Conservation (phyloP, 2,797 vertebrate species). For the Gallirallus australis region DNA sequence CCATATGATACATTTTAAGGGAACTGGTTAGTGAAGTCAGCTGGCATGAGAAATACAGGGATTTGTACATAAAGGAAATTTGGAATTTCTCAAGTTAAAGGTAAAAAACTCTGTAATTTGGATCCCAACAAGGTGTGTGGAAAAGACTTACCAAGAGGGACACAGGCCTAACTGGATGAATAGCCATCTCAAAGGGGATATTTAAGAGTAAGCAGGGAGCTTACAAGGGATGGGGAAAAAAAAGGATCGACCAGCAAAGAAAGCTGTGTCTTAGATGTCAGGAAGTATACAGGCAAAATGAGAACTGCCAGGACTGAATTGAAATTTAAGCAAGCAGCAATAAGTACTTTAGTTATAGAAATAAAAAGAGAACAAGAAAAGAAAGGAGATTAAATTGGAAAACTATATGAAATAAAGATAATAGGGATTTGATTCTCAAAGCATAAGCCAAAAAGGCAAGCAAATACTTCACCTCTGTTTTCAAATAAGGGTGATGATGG, state of each 20-base stretch:
- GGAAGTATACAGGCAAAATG: neutral
- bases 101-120: constrained; percentile 18
- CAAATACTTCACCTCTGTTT: neutral
- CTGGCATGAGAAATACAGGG: constrained; percentile 21
- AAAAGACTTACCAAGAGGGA: constrained; percentile 22
- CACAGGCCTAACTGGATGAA: constrained; percentile 25
- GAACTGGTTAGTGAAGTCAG: constrained; percentile 30
- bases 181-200: constrained; percentile 4
- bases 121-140: constrained; percentile 1
- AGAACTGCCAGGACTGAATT: constrained; percentile 20
- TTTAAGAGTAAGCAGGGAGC: constrained; percentile 47
- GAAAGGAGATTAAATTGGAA: neutral
- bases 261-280: constrained; percentile 9
- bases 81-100: constrained; percentile 36
- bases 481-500: neutral
- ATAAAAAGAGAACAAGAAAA: neutral
- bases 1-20: constrained; percentile 12
- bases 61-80: constrained; percentile 28
- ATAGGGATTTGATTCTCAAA: neutral
- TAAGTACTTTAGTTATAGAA: neutral
- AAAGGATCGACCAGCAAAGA: neutral
- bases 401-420: neutral
- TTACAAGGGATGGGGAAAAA: constrained; percentile 43
- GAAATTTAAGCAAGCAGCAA: constrained; percentile 26
- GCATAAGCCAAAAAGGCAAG: neutral